Conservation (phyloP, 1,140 invertebrate genomes). For the Whitmania pigra region DNA sequence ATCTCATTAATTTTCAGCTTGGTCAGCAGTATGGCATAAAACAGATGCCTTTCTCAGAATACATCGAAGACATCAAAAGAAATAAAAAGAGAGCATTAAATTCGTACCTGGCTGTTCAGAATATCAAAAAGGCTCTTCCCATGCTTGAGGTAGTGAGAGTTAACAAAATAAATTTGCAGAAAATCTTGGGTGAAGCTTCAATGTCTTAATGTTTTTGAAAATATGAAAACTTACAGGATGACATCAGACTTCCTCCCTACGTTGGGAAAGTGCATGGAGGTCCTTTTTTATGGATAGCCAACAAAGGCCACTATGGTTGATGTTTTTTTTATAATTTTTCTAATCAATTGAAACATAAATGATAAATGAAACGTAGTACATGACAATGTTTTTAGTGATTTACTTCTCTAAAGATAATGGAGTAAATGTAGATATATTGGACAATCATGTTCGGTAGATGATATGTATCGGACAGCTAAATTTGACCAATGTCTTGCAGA, state of each 20-base stretch:
- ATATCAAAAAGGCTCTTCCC: constrained; percentile 27
- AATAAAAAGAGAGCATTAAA: constrained; percentile 25
- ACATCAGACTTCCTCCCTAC: constrained; percentile 27
- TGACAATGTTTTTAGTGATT: background rate
- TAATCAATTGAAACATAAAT: background rate
- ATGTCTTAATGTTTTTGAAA: background rate
- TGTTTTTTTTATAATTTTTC: background rate
- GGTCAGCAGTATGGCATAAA: constrained; percentile 27
- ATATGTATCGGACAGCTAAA: too few species aligned
- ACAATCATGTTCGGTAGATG: background rate
- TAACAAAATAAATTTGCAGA: background rate
- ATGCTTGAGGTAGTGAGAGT: constrained; percentile 22
- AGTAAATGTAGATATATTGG: background rate
- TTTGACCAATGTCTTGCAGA: constrained; percentile 16
- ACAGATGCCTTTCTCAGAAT: constrained; percentile 26
- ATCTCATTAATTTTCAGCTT: constrained; percentile 20
- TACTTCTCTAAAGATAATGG: background rate
- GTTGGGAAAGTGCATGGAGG: constrained; percentile 29
- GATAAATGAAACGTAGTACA: background rate
- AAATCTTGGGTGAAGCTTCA: background rate
- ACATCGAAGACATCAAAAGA: constrained; percentile 25
- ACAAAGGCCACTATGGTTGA: constrained; percentile 28
- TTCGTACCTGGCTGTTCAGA: constrained; percentile 30
- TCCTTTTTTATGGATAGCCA: constrained; percentile 29
- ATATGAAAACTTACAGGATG: constrained; percentile 9